These are phyloP conservation scores for Planococcus citri DNA, from an alignment of 1,140 invertebrate species.

Conservation along the genomic window DNA sequence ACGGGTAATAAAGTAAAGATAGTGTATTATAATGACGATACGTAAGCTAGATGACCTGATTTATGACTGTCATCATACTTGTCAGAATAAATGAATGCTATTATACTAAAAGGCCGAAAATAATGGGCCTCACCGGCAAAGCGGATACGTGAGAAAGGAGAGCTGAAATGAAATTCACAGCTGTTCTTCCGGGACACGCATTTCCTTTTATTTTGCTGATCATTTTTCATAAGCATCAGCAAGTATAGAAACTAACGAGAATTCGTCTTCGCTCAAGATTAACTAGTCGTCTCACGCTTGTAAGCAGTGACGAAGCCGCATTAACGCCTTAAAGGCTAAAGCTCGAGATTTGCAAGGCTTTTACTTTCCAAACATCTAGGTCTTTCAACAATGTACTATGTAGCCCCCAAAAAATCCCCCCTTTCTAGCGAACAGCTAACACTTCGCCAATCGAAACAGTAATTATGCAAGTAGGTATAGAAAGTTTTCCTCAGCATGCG, in stretches of 20 bases:
- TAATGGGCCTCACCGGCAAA: background rate
- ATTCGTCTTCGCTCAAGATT: conserved; percentile 17
- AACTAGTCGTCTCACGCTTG: conserved; percentile 16
- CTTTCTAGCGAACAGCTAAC: too few relatives aligned
- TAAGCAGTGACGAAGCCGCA: background rate
- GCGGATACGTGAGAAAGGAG: background rate
- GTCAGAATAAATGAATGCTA: conserved; percentile 18
- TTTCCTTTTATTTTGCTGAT: conserved; percentile 17
- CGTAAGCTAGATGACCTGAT: conserved; percentile 10
- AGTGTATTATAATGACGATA: conserved; percentile 12
- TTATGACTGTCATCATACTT: conserved; percentile 19
- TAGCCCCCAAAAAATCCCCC: background rate
- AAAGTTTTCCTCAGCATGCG: too few relatives aligned
- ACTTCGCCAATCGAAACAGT: background rate
- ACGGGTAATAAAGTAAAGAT: conserved; percentile 15
- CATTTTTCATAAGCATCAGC: conserved; percentile 19
- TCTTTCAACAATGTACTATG: conserved; percentile 11
- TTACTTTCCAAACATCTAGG: conserved; percentile 11
- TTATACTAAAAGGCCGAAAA: conserved; percentile 18
- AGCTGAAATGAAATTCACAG: conserved; percentile 15
- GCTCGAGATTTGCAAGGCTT: conserved; percentile 9
- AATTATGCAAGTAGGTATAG: background rate
- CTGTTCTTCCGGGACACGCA: conserved; percentile 19
- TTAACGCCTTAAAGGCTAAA: conserved; percentile 18
- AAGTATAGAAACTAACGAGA: conserved; percentile 12